Evolutionary conservation across 2,113 vertebrate genomes (phyloP).

Genomic region (Pungitius pungitius): DNA sequence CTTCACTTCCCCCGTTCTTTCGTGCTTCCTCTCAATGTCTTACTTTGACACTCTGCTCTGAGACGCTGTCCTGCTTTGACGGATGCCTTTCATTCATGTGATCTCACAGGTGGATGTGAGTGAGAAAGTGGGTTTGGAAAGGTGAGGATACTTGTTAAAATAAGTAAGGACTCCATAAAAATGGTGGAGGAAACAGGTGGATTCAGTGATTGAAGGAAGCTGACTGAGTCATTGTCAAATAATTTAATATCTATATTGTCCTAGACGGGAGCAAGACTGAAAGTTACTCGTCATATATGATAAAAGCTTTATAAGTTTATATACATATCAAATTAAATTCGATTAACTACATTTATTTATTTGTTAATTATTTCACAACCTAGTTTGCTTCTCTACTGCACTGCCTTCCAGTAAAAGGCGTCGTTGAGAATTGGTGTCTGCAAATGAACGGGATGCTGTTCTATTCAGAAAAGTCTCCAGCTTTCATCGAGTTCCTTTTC

Average conservation of each 20-base stretch:
- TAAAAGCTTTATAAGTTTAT: too few species aligned
- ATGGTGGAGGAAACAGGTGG: too few species aligned
- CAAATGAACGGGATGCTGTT: background rate
- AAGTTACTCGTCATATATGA: too few species aligned
- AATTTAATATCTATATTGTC: too few species aligned
- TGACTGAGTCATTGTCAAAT: too few species aligned
- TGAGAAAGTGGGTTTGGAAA: conserved; percentile 27
- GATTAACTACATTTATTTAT: too few species aligned
- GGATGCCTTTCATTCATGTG: conserved; percentile 27
- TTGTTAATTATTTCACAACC: background rate
- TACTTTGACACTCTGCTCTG: conserved; percentile 18
- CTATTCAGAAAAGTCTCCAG: background rate
- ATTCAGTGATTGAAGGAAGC: too few species aligned
- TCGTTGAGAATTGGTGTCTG: background rate
- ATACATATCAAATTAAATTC: too few species aligned
- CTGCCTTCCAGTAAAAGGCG: background rate
- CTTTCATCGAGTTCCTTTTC: conserved; percentile 2
- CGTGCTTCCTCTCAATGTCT: conserved; percentile 9
- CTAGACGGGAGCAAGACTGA: background rate
- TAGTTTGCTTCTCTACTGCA: background rate
- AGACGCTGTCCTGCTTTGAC: conserved; percentile 3
- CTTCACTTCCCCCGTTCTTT: conserved; percentile 23
- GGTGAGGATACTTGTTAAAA: conserved; percentile 59
- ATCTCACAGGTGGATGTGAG: conserved; percentile 16
- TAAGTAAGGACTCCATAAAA: too few species aligned